These are phyloP conservation scores for Lottia scabra DNA, from an alignment of 2,888 invertebrate genomes.

Conservation along the genomic window DNA sequence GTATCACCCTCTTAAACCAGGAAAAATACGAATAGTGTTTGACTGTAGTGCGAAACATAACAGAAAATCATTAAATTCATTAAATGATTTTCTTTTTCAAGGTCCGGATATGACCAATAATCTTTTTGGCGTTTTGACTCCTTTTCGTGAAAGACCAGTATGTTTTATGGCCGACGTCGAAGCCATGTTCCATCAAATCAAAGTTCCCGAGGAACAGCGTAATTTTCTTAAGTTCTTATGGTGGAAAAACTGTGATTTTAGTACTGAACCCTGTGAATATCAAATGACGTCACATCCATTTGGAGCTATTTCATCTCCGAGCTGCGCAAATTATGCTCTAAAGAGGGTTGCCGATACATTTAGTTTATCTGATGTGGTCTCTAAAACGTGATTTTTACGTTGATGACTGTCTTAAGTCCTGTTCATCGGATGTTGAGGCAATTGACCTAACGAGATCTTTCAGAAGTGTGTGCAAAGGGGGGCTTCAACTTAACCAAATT, in stretches of 20 bases:
- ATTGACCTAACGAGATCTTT: neutral
- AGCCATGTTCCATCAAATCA: conserved; percentile 19
- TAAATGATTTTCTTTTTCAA: conserved; percentile 16
- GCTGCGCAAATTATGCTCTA: neutral
- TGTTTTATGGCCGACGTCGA: conserved; percentile 20
- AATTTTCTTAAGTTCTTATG: conserved; percentile 32
- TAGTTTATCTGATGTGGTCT: neutral
- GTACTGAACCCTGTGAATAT: conserved; percentile 8
- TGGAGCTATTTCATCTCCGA: conserved; percentile 33
- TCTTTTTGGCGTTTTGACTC: conserved; percentile 11
- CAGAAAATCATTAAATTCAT: conserved; percentile 6
- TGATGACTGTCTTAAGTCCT: conserved; percentile 10
- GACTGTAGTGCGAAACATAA: conserved; percentile 10
- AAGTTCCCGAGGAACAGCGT: conserved; percentile 12
- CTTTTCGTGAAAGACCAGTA: conserved; percentile 12
- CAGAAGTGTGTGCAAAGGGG: neutral
- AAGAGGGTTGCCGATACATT: neutral
- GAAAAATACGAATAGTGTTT: conserved; percentile 12
- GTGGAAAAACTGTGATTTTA: conserved; percentile 21
- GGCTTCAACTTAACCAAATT: conserved; percentile 7
- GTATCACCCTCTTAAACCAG: conserved; percentile 24
- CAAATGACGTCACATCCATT: conserved; percentile 26
- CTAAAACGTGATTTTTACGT: conserved; percentile 6
- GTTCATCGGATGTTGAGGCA: neutral
- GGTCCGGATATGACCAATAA: conserved; percentile 20